Percentiles rank a stretch among this genome's conserved stretches.
These are phyloP conservation scores for Chaenogobius annularis DNA, from an alignment of 2,113 vertebrate genomes.

Conservation along the genomic window DNA sequence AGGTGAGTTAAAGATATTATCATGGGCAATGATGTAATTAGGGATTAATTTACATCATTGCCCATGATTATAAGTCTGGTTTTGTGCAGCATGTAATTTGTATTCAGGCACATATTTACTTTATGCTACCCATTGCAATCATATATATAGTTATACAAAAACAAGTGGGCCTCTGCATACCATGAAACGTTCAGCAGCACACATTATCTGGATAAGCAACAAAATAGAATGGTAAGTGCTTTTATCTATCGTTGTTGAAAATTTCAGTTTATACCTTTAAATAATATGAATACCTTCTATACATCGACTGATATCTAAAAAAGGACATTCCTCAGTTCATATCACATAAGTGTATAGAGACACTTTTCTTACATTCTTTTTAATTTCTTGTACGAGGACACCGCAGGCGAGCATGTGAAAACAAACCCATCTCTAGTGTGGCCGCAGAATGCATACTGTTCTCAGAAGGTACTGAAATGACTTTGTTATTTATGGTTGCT, in stretches of 20 bases:
- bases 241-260: neutral
- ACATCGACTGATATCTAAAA: neutral
- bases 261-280: neutral
- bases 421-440: slow-evolving; percentile 28
- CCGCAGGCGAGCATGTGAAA: slow-evolving; percentile 23
- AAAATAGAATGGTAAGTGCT: neutral
- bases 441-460: neutral
- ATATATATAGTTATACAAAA: neutral
- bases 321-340: neutral
- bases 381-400: slow-evolving; percentile 13
- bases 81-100: neutral
- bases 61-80: neutral
- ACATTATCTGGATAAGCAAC: neutral
- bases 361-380: slow-evolving; percentile 20
- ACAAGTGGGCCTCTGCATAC: neutral
- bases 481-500: slow-evolving; percentile 16
- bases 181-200: neutral
- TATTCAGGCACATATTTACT: neutral
- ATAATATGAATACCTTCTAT: neutral
- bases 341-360: slow-evolving; percentile 23
- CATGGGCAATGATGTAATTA: no score
- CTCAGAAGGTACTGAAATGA: neutral
- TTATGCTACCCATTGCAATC: neutral
- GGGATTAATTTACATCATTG: no score
- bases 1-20: neutral